Evolutionary conservation across 2,888 invertebrate species (phyloP), one percentile per base, ranked within the genome.

Genomic region (Drosophila helvetica): DNA sequence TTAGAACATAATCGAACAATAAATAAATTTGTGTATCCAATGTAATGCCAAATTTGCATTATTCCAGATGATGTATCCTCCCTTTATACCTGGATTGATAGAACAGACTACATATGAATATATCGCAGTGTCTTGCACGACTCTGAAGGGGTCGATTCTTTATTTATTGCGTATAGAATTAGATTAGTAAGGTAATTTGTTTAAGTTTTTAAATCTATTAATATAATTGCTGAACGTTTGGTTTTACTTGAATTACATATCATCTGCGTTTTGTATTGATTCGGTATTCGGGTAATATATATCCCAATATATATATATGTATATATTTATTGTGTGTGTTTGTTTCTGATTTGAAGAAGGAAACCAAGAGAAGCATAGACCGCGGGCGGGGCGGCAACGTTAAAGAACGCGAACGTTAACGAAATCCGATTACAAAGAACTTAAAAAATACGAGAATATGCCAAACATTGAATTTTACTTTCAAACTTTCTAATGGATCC

Each of bases 111-210:
- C 15, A 38, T 15, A 15, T 38, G 15, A n/a, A 43, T 42, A 15
- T 25, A 42, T 79, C 43, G 58, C 51, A 68, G 78, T 78, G 63
- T 56, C 73, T 73, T 73, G 19, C 62, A 69, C 75, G 80, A 74
- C 82, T 80, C 67, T 74, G 57, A 69, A 51, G 56, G 75, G 68
- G 71, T 71, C 86, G 75, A 55, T 61, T n/a, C 51, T 75, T 85
- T 83, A 74, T 83, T 83, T 84, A 84, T 84, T 86, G 84, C 83
- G 84, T 76, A 78, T 86, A 74, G 76, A 86, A 76, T 74, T 74
- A 69, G 69, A 64, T 86, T 83, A 82, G 80, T 81, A 81, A 66
- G 64, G 70, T 83, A 80, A 80, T 77, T 80, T 76, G 80, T 83
- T 75, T 74, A 75, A 81, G 81, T 86, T 86, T 71, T 79, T 84